Percentiles rank a stretch among this genome's conserved stretches.
phyloP scores from a whole-genome alignment of 1,140 invertebrate species.

The Magallana ariakensis region DNA sequence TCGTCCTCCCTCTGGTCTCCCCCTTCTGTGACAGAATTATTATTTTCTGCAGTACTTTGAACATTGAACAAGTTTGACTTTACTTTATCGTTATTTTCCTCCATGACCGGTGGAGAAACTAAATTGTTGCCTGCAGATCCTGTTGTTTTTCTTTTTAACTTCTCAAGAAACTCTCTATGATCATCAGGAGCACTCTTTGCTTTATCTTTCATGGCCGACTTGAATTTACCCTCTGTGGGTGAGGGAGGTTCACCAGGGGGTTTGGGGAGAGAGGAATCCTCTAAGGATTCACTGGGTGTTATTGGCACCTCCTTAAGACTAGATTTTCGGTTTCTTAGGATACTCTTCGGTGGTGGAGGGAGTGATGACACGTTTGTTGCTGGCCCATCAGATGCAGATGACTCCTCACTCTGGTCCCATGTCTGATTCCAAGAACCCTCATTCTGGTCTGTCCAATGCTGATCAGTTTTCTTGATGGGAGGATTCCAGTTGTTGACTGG shows the following conservation, averaged over 20 bases:
- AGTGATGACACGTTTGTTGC: slow-evolving; percentile 34
- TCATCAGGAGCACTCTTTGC: slow-evolving; percentile 54
- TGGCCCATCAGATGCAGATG: slow-evolving; percentile 38
- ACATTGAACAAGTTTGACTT: slow-evolving; percentile 8
- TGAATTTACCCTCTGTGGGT: slow-evolving; percentile 51
- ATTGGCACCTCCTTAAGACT: slow-evolving; percentile 64
- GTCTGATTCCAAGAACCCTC: slow-evolving; percentile 3
- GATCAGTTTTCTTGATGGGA: slow-evolving; percentile 7
- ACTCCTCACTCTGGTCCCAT: slow-evolving; percentile 21
- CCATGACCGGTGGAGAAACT: slow-evolving; percentile 46
- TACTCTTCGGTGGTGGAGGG: slow-evolving; percentile 59
- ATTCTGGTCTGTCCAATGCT: slow-evolving; percentile 8
- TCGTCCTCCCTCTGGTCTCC: not conserved
- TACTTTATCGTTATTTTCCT: slow-evolving; percentile 18
- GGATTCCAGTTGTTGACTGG: not conserved
- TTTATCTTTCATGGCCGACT: slow-evolving; percentile 40
- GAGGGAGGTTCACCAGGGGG: slow-evolving; percentile 47
- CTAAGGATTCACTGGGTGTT: slow-evolving; percentile 39
- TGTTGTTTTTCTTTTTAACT: slow-evolving; percentile 70
- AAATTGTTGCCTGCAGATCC: slow-evolving; percentile 27
- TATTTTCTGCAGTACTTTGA: not conserved
- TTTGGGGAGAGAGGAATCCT: slow-evolving; percentile 45
- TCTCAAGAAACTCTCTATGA: slow-evolving; percentile 67
- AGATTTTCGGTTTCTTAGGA: slow-evolving; percentile 61
- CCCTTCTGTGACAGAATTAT: not conserved